phyloP scores from a whole-genome alignment of 23 tunicate genomes.

The Trididemnum miniatum region DNA sequence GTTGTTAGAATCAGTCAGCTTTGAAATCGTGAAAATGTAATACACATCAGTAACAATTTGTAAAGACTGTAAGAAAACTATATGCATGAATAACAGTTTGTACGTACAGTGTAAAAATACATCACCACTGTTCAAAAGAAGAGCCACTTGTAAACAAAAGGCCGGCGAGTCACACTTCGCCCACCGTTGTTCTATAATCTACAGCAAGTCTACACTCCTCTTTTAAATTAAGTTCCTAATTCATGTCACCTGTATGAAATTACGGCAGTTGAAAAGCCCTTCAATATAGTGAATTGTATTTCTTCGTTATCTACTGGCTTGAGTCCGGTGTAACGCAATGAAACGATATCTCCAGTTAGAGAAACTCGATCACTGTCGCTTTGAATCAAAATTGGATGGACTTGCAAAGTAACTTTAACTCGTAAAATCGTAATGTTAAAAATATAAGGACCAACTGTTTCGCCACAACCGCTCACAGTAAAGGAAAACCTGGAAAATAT shows the following conservation, averaged over 20 bases:
- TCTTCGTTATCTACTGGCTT: slow-evolving; percentile 13
- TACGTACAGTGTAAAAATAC: no score
- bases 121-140: no score
- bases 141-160: no score
- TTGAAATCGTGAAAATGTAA: no score
- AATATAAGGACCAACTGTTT: not conserved
- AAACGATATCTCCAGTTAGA: slow-evolving; percentile 19
- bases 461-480: slow-evolving; percentile 36
- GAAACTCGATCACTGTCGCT: not conserved
- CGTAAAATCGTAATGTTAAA: slow-evolving; percentile 41
- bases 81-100: no score
- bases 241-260: slow-evolving; percentile 43
- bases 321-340: slow-evolving; percentile 30
- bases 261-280: slow-evolving; percentile 2
- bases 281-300: slow-evolving; percentile 39
- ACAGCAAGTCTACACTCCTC: no score
- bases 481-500: slow-evolving; percentile 55
- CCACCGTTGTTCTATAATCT: no score
- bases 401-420: slow-evolving; percentile 28
- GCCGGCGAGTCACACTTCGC: no score
- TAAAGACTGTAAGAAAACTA: no score
- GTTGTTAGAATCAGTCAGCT: no score
- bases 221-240: no score
- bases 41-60: no score
- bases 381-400: slow-evolving; percentile 7